phyloP scores from a whole-genome alignment of 2,113 vertebrate genomes.

The Ovibos moschatus region DNA sequence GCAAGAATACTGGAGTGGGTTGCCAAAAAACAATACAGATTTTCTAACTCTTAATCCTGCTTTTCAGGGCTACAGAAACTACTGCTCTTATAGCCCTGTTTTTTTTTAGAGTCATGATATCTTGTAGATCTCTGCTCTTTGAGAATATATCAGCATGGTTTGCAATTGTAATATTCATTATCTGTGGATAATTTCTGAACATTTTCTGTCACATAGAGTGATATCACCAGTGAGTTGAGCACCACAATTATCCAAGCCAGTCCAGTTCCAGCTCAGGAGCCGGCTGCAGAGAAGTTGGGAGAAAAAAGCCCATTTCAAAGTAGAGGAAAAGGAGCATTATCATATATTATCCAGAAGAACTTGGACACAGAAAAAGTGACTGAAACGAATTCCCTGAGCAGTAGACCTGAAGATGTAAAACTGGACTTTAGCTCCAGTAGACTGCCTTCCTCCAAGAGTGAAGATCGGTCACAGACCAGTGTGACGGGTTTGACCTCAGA shows the following conservation, averaged over 20 bases:
- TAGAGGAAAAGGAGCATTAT: not conserved
- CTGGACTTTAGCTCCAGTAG: not conserved
- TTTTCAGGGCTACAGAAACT: not conserved
- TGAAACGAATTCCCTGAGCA: slow-evolving; percentile 66
- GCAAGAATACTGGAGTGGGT: not conserved
- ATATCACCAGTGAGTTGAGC: slow-evolving; percentile 86
- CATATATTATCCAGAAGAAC: not conserved
- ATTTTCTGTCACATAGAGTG: slow-evolving; percentile 77
- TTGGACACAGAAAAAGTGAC: slow-evolving; percentile 62
- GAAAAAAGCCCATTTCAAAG: slow-evolving; percentile 45
- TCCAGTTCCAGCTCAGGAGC: slow-evolving; percentile 83
- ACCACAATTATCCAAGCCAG: slow-evolving; percentile 93
- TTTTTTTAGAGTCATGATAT: not conserved
- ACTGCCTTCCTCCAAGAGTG: slow-evolving; percentile 17
- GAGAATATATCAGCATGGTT: not conserved
- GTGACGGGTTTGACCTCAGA: not conserved
- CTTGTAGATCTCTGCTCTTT: not conserved
- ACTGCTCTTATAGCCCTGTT: not conserved
- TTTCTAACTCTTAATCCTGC: not conserved
- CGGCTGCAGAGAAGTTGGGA: slow-evolving; percentile 27
- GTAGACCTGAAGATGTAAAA: slow-evolving; percentile 69
- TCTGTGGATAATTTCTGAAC: not conserved
- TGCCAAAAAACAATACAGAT: not conserved
- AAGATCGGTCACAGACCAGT: not conserved
- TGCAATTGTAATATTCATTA: not conserved